Conservation (phyloP, 1,140 invertebrate genomes). For the Drosophila busckii region DNA sequence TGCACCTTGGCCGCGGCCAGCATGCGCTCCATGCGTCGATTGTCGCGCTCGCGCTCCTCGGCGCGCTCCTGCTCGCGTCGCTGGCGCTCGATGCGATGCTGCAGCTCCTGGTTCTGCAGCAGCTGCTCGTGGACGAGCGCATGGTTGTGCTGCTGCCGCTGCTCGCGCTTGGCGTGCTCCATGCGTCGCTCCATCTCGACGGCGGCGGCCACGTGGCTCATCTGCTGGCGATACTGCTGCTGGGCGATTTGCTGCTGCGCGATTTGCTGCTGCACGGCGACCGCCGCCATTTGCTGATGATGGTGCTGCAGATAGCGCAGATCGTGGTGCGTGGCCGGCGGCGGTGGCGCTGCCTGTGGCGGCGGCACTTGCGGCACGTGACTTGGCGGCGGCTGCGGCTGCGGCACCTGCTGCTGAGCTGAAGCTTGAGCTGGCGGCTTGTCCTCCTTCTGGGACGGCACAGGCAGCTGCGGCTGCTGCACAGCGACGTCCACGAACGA, state of each 20-base stretch:
- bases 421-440: slow-evolving; percentile 44
- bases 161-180: slow-evolving; percentile 60
- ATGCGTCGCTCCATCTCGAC: slow-evolving; percentile 55
- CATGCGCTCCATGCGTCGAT: slow-evolving; percentile 64
- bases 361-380: background rate
- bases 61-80: slow-evolving; percentile 71
- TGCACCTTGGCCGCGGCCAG: slow-evolving; percentile 40
- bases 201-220: slow-evolving; percentile 35
- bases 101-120: slow-evolving; percentile 57
- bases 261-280: slow-evolving; percentile 12
- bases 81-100: slow-evolving; percentile 77
- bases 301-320: slow-evolving; percentile 72
- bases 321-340: slow-evolving; percentile 52
- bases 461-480: slow-evolving; percentile 89
- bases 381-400: slow-evolving; percentile 15
- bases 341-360: slow-evolving; percentile 18
- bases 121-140: slow-evolving; percentile 58
- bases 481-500: slow-evolving; percentile 92
- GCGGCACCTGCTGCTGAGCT: no score
- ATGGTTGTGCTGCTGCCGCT: slow-evolving; percentile 50
- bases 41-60: slow-evolving; percentile 71
- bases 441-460: slow-evolving; percentile 81
- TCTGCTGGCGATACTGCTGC: slow-evolving; percentile 62
- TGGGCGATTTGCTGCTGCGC: slow-evolving; percentile 61
- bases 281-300: slow-evolving; percentile 79